Percentiles rank a stretch among this genome's conserved stretches.
These are phyloP conservation scores for Lithophane semibrunnea DNA, from an alignment of 2,888 invertebrate genomes.

Conservation along the genomic window DNA sequence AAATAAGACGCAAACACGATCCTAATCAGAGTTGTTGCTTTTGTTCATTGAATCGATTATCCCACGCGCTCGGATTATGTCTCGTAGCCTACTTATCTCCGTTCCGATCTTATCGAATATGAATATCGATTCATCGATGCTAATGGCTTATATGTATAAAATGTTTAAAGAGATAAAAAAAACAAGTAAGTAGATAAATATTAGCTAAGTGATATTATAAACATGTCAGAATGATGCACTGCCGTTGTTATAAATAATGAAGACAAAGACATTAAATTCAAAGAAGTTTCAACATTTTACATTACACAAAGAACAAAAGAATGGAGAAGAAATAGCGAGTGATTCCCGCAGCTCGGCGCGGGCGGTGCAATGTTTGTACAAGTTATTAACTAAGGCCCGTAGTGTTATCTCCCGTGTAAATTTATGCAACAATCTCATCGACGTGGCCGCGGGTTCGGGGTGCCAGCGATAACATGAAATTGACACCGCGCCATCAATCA, in stretches of 20 bases:
- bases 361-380: constrained; percentile 61
- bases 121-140: constrained; percentile 75
- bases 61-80: constrained; percentile 80
- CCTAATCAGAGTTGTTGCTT: constrained; percentile 77
- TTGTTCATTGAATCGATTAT: constrained; percentile 84
- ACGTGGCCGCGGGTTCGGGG: constrained; percentile 72
- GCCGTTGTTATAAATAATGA: constrained; percentile 67
- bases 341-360: constrained; percentile 56
- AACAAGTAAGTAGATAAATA: constrained; percentile 46
- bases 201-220: constrained; percentile 49
- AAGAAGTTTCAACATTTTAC: constrained; percentile 66
- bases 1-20: constrained; percentile 77
- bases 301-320: constrained; percentile 68
- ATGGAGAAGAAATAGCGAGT: constrained; percentile 64
- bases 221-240: constrained; percentile 57
- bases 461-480: constrained; percentile 84
- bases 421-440: constrained; percentile 78
- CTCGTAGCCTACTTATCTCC: constrained; percentile 76
- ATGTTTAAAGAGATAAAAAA: constrained; percentile 47
- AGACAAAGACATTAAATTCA: constrained; percentile 68
- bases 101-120: constrained; percentile 77
- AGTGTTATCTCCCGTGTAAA: constrained; percentile 66
- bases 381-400: constrained; percentile 60
- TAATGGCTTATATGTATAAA: constrained; percentile 63
- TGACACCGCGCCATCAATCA: constrained; percentile 87